These are phyloP conservation scores for Acomys russatus DNA, from an alignment of 2,797 vertebrate species.

Conservation along the genomic window DNA sequence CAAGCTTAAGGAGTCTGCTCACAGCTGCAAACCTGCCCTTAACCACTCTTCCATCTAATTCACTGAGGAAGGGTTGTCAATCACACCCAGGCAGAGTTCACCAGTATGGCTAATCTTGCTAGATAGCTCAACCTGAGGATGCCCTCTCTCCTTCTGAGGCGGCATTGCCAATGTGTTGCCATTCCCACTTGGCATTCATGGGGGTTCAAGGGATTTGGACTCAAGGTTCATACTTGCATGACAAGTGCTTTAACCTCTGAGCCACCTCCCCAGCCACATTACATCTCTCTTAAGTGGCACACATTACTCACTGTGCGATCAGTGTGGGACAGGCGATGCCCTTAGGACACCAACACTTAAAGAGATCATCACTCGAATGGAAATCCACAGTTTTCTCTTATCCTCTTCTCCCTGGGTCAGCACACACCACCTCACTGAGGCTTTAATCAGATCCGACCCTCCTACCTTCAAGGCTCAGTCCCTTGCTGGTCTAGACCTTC, in stretches of 20 bases:
- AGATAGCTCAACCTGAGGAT: not conserved
- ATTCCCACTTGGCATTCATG: not conserved
- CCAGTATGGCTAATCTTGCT: not conserved
- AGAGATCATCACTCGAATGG: fast-evolving
- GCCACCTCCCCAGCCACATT: not conserved
- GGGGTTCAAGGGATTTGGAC: not conserved
- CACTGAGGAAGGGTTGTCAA: not conserved
- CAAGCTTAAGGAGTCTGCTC: not conserved
- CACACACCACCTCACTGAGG: not conserved
- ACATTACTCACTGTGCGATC: not conserved
- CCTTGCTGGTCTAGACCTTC: not conserved
- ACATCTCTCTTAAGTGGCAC: not conserved
- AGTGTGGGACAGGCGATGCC: fast-evolving
- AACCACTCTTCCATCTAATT: not conserved
- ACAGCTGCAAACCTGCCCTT: too few species aligned
- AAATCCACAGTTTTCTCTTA: not conserved
- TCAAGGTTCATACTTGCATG: not conserved
- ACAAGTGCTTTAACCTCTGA: not conserved
- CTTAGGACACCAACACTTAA: not conserved
- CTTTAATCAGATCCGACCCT: not conserved
- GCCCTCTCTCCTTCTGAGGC: not conserved
- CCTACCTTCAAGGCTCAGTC: not conserved
- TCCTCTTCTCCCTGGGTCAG: fast-evolving
- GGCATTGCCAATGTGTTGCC: not conserved
- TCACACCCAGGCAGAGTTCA: not conserved